Evolutionary conservation across 2,888 invertebrate genomes (phyloP).

Genomic region (Disparrhopalites patrizii): DNA sequence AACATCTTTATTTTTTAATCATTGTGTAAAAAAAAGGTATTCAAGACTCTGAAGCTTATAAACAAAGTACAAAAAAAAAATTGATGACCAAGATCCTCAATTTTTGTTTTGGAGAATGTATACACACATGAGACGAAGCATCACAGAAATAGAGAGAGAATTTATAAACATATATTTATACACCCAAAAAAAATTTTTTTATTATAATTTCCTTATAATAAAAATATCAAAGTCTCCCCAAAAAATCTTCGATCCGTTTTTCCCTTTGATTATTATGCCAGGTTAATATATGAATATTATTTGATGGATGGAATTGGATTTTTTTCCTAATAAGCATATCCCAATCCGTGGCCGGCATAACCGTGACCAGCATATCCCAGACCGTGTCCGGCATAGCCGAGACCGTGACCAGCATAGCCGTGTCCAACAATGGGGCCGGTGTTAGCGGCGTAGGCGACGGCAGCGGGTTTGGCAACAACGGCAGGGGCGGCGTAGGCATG

Average conservation of each 20-base stretch:
- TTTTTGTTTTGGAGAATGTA: too few relatives aligned
- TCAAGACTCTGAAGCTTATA: too few relatives aligned
- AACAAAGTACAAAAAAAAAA: too few relatives aligned
- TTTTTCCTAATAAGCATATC: constrained; percentile 4
- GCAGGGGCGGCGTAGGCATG: constrained; percentile 6
- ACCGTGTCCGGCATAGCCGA: not conserved
- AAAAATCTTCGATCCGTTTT: too few relatives aligned
- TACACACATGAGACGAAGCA: too few relatives aligned
- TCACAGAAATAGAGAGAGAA: too few relatives aligned
- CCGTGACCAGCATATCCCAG: constrained; percentile 1
- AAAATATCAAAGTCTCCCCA: too few relatives aligned
- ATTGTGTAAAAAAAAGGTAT: too few relatives aligned
- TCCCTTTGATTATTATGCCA: not conserved
- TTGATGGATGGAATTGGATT: not conserved
- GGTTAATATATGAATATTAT: not conserved
- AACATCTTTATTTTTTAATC: too few relatives aligned
- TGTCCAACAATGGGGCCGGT: not conserved
- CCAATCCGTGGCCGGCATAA: not conserved
- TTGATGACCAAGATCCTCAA: too few relatives aligned
- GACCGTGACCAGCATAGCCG: not conserved
- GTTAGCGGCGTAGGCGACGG: not conserved
- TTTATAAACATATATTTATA: too few relatives aligned
- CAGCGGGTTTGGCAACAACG: constrained; percentile 13
- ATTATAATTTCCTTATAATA: not conserved
- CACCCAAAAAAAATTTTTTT: too few relatives aligned